phyloP scores from a whole-genome alignment of 1,140 invertebrate species.

The Rhagoletis pomonella region DNA sequence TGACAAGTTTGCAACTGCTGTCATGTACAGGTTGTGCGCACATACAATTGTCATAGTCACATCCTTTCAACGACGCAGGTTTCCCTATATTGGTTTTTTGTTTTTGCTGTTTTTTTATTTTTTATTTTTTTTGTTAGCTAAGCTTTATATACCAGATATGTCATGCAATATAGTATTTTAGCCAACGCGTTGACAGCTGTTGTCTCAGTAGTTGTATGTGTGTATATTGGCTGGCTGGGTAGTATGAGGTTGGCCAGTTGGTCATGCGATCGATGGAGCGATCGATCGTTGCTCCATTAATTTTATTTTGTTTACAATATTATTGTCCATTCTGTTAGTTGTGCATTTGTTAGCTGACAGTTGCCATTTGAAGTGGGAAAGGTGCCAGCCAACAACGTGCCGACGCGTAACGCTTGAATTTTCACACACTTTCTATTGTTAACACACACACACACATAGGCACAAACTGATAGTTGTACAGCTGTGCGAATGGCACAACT shows the following conservation, averaged over 20 bases:
- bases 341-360: slow-evolving; percentile 19
- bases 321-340: slow-evolving; percentile 10
- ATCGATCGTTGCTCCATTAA: slow-evolving; percentile 48
- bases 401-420: neutral
- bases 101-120: too few species aligned
- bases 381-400: neutral
- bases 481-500: neutral
- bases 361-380: slow-evolving; percentile 51
- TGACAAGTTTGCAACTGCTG: slow-evolving; percentile 51
- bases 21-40: slow-evolving; percentile 48
- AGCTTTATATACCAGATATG: slow-evolving; percentile 11
- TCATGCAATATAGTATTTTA: slow-evolving; percentile 17
- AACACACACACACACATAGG: neutral
- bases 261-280: slow-evolving; percentile 26
- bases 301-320: neutral
- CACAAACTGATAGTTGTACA: neutral
- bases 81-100: slow-evolving; percentile 1
- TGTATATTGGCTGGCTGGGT: neutral
- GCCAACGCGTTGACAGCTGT: slow-evolving; percentile 44
- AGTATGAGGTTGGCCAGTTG: slow-evolving; percentile 14
- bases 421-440: slow-evolving; percentile 52
- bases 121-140: too few species aligned
- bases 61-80: slow-evolving; percentile 7
- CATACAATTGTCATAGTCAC: slow-evolving; percentile 47
- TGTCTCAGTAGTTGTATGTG: slow-evolving; percentile 6